Base-by-base conservation (phyloP, 2,888 invertebrate genomes). In the Pyrrhosoma nymphula region DNA sequence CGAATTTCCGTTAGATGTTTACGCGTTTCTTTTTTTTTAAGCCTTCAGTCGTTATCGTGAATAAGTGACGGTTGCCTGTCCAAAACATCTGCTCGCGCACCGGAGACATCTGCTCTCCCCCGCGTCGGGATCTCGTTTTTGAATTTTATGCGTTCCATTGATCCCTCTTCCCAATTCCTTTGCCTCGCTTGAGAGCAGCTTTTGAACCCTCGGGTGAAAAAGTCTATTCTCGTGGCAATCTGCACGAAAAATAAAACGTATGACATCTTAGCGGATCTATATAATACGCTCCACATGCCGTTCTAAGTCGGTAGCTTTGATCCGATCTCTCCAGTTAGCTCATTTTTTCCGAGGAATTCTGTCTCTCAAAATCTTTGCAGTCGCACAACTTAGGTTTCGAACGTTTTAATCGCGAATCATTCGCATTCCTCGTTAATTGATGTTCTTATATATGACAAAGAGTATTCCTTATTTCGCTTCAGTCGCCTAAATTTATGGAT, bases 171-270 rank as follows among this genome's bases (percentile, higher is more conserved):
- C 82, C 82, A 35, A 82, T 35, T 35, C 82, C 8, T 16, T 20
- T 35, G 14, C 82, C 14, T 35, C 18, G 14, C 82, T 23, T 14
- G 30, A 35, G 69, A 69, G 69, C 69, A 69, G 69, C 26, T 69
- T 20, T n/a, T 10, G n/a, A 60, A 60, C 60, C 20, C 16, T 16
- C 16, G 20, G 14, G 82, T 35, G 82, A 35, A 82, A 82, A 82
- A 82, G 82, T 82, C 82, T 82, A 82, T 82, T 82, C 82, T 82
- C 35, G 82, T 82, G 82, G 26, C n/a, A n/a, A 26, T 69, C 16
- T 26, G 16, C 30, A 35, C 60, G 60, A 14, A 14, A 60, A 60
- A 20, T 16, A 82, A 35, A 82, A 82, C 35, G 16, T 14, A 35
- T 82, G 16, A 82, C 82, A 16, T 82, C 35, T 35, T n/a, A 35